These are phyloP conservation scores for Dendrocincla tyrannina DNA, from an alignment of 2,797 vertebrate genomes.

Conservation along the genomic window DNA sequence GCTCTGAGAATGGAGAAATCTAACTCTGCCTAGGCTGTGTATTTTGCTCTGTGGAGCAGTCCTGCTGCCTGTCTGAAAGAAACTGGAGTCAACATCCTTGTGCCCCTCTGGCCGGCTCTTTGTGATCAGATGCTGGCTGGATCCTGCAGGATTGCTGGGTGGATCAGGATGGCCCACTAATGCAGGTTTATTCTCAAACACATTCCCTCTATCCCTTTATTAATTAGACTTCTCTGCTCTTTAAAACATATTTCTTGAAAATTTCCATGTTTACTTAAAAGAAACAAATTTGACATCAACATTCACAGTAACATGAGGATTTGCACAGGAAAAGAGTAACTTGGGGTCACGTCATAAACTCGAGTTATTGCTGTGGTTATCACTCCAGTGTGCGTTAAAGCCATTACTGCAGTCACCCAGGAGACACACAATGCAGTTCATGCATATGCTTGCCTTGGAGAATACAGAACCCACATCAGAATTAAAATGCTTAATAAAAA, in stretches of 20 bases:
- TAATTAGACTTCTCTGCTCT: not conserved
- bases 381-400: not conserved
- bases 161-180: not conserved
- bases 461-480: not conserved
- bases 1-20: not conserved
- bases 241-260: not conserved
- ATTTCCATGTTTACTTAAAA: not conserved
- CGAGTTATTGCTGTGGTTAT: constrained; percentile 12
- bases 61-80: not conserved
- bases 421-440: not conserved
- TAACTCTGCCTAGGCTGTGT: not conserved
- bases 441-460: not conserved
- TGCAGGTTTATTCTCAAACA: fast-evolving
- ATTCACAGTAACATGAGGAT: not conserved
- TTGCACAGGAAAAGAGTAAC: not conserved
- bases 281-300: not conserved
- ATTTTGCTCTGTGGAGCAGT: not conserved
- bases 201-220: not conserved
- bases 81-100: not conserved
- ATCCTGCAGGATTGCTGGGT: not conserved
- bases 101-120: not conserved
- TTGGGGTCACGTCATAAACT: not conserved
- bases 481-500: constrained; percentile 17
- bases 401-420: not conserved
- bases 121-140: not conserved